phyloP scores from a whole-genome alignment of 64 coral and sea anemone genomes.

The Cladopsammia gracilis region DNA sequence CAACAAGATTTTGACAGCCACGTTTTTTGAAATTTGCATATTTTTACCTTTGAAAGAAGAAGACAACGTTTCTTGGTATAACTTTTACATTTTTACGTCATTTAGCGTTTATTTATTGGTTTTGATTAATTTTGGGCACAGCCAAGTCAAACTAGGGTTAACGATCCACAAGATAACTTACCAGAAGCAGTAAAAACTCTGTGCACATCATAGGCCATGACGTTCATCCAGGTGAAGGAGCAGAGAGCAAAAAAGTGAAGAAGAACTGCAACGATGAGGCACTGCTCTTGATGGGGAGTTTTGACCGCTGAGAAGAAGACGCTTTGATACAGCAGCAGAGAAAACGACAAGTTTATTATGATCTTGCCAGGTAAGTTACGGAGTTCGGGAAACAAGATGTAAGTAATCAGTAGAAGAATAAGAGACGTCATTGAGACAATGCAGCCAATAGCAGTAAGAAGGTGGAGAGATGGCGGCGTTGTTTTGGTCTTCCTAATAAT shows the following conservation, averaged over 20 bases:
- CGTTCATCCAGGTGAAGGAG: slow-evolving; percentile 47
- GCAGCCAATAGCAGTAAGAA: slow-evolving; percentile 41
- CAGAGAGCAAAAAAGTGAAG: slow-evolving; percentile 9
- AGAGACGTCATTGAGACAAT: slow-evolving; percentile 21
- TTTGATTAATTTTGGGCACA: too few relatives aligned
- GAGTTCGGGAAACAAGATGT: slow-evolving; percentile 34
- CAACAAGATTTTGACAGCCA: too few relatives aligned
- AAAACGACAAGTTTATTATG: slow-evolving; percentile 37
- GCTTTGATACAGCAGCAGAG: slow-evolving; percentile 32
- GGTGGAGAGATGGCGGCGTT: not conserved
- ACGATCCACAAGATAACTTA: not conserved
- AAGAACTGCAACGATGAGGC: not conserved
- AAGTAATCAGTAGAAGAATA: slow-evolving; percentile 44
- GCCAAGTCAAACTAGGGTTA: too few relatives aligned
- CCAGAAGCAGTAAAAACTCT: slow-evolving; percentile 12
- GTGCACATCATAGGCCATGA: slow-evolving; percentile 45
- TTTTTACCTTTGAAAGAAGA: too few relatives aligned
- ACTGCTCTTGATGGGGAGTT: not conserved
- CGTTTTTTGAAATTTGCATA: too few relatives aligned
- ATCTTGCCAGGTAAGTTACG: slow-evolving; percentile 61
- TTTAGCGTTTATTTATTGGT: too few relatives aligned
- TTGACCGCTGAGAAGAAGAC: not conserved
- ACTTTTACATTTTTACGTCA: too few relatives aligned
- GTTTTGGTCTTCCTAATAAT: not conserved
- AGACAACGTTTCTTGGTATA: too few relatives aligned